Percentiles rank a stretch among this genome's conserved stretches.
Conservation (phyloP, 2,797 vertebrate genomes). For the Characodon lateralis region DNA sequence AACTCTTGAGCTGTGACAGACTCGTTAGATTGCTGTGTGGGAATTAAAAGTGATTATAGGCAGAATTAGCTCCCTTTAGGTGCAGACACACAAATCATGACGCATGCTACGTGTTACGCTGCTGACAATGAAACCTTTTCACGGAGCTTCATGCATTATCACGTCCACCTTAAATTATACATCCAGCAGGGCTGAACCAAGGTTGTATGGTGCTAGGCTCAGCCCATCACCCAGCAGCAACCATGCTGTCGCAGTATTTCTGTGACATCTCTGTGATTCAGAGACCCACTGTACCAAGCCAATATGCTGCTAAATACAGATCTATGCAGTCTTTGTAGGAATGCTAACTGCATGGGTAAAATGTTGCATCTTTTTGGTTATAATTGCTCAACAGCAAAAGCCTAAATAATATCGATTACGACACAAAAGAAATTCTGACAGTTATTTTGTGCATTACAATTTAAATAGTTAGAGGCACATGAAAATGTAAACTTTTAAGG, state of each 20-base stretch:
- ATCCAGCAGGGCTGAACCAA: background rate
- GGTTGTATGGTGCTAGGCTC: background rate
- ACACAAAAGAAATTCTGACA: background rate
- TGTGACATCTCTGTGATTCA: too few species aligned
- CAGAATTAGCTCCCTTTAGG: constrained; percentile 1
- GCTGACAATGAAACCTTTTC: background rate
- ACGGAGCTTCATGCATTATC: background rate
- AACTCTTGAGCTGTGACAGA: constrained; percentile 25
- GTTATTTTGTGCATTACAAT: too few species aligned
- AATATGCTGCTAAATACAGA: too few species aligned
- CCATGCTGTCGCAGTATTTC: too few species aligned
- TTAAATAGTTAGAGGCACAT: background rate
- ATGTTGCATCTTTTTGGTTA: background rate
- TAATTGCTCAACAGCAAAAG: background rate
- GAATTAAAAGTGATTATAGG: constrained; percentile 14
- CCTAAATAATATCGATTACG: background rate
- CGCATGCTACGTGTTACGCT: background rate
- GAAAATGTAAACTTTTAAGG: background rate
- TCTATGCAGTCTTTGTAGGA: too few species aligned
- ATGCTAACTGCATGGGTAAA: background rate
- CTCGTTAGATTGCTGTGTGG: constrained; percentile 39
- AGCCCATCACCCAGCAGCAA: background rate
- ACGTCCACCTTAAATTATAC: background rate
- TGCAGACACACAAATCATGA: background rate
- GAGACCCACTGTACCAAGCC: too few species aligned